A percentile compares a stretch with the other conserved stretches of the same genome.
Evolutionary conservation across 2,888 invertebrate genomes (phyloP).

Genomic region (Calameuta idolon): DNA sequence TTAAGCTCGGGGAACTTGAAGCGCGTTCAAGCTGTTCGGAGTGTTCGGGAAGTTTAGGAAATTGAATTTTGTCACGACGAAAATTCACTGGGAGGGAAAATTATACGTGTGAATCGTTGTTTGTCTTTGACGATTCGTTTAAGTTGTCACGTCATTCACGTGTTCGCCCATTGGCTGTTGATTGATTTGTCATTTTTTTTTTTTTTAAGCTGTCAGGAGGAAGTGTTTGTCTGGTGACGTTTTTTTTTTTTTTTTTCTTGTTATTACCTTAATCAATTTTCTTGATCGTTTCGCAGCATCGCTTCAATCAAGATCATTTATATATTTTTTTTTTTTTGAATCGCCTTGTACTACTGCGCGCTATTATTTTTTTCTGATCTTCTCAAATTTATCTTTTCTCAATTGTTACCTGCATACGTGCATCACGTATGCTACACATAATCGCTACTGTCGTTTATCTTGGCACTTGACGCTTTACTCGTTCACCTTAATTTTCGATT

Average conservation of each 20-base stretch:
- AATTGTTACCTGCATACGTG: neutral
- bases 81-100: neutral
- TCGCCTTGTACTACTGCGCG: neutral
- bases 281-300: neutral
- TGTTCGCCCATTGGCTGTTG: neutral
- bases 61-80: neutral
- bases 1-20: neutral
- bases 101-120: neutral
- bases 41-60: neutral
- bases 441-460: neutral
- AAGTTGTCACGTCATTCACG: neutral
- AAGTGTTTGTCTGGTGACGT: neutral
- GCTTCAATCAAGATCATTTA: neutral
- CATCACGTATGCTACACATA: neutral
- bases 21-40: neutral
- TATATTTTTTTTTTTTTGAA: neutral
- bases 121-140: too few relatives aligned
- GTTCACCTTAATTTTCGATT: slow-evolving; percentile 6
- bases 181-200: neutral
- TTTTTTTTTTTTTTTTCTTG: neutral
- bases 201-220: neutral
- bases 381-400: neutral
- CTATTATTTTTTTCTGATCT: neutral
- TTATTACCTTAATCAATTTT: neutral
- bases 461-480: slow-evolving; percentile 6